These are phyloP conservation scores for Sialis lutaria DNA, from an alignment of 2,888 invertebrate species.

Conservation along the genomic window DNA sequence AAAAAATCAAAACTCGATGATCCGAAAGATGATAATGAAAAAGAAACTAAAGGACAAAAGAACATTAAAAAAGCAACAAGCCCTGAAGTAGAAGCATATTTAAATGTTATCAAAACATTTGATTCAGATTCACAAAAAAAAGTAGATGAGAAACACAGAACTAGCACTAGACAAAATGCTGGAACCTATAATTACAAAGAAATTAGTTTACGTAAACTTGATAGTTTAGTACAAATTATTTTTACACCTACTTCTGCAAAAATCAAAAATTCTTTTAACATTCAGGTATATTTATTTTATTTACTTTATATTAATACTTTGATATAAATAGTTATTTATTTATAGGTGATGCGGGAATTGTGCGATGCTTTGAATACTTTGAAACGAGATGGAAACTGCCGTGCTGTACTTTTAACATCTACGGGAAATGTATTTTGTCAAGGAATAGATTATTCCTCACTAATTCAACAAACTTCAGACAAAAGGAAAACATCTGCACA, in stretches of 20 bases:
- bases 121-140: slow-evolving; percentile 1
- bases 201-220: slow-evolving; percentile 35
- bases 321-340: not conserved
- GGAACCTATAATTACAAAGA: slow-evolving; percentile 25
- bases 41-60: slow-evolving; percentile 13
- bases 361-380: slow-evolving; percentile 45
- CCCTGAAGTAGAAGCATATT: slow-evolving; percentile 6
- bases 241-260: slow-evolving; percentile 37
- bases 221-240: slow-evolving; percentile 43
- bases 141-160: slow-evolving; percentile 8
- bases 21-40: slow-evolving; percentile 7
- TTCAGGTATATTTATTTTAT: slow-evolving; percentile 29
- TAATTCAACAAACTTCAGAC: slow-evolving; percentile 41
- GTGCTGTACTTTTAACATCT: slow-evolving; percentile 56
- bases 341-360: slow-evolving; percentile 61
- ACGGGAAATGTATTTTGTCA: slow-evolving; percentile 62
- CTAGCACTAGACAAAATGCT: slow-evolving; percentile 3
- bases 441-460: slow-evolving; percentile 59
- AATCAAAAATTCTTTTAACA: slow-evolving; percentile 39
- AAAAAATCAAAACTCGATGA: not conserved
- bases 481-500: slow-evolving; percentile 44
- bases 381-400: slow-evolving; percentile 41
- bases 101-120: slow-evolving; percentile 7
- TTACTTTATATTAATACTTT: not conserved
- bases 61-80: slow-evolving; percentile 13